These are phyloP conservation scores for Propithecus deckenii DNA, from an alignment of 2,797 vertebrate species.

Conservation along the genomic window DNA sequence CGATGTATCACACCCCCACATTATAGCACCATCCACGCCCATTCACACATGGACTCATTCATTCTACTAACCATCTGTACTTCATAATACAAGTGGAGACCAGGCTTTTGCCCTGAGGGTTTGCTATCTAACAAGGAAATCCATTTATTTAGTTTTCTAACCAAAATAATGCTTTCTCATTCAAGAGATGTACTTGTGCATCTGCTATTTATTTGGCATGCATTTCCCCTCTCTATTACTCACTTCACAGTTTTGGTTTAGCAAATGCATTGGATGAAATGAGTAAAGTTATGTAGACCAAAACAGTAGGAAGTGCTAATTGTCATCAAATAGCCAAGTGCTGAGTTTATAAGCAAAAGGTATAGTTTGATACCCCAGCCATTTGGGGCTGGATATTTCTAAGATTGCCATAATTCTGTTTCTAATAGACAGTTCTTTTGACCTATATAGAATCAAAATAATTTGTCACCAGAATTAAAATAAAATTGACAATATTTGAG, in stretches of 20 bases:
- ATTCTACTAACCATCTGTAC: constrained; percentile 51
- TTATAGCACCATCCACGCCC: neutral
- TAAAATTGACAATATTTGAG: constrained; percentile 1
- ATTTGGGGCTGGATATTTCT: neutral
- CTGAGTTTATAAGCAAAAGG: constrained; percentile 33
- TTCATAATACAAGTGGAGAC: constrained; percentile 50
- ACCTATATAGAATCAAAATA: neutral
- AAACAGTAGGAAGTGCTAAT: constrained; percentile 71
- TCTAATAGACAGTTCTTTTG: neutral
- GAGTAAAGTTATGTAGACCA: constrained; percentile 7
- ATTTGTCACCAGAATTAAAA: constrained; percentile 20
- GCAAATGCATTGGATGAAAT: constrained; percentile 39
- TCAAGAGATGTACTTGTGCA: constrained; percentile 58
- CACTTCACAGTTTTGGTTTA: constrained; percentile 71
- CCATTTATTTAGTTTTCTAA: constrained; percentile 67
- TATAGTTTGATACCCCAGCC: neutral
- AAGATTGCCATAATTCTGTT: neutral
- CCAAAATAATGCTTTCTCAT: constrained; percentile 72
- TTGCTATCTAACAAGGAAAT: constrained; percentile 66
- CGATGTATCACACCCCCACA: neutral
- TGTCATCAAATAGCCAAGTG: constrained; percentile 48
- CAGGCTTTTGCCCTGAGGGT: constrained; percentile 61
- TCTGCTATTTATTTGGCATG: constrained; percentile 72
- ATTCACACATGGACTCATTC: constrained; percentile 16
- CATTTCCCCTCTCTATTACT: constrained; percentile 28